phyloP scores from a whole-genome alignment of 1,140 invertebrate species.

The Druon quercuslanigerum region DNA sequence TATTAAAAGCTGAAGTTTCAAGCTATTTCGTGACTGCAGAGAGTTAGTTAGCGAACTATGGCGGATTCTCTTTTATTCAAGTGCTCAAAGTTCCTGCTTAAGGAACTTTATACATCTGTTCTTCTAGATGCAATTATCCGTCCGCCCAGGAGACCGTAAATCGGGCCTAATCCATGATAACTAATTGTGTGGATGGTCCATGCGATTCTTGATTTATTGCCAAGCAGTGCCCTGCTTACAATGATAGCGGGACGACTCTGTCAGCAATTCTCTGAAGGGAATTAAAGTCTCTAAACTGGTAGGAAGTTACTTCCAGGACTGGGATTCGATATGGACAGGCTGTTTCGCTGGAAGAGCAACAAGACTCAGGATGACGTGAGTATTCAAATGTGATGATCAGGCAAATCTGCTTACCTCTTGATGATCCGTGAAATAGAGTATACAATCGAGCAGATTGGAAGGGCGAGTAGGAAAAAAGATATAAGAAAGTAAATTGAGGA shows the following conservation, averaged over 20 bases:
- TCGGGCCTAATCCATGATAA: not conserved
- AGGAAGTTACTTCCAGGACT: not conserved
- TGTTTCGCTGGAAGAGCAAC: conserved; percentile 70
- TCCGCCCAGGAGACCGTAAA: conserved; percentile 5
- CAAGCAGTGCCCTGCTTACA: not conserved
- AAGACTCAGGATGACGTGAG: conserved; percentile 68
- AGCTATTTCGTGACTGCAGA: conserved; percentile 18
- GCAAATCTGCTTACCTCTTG: not conserved
- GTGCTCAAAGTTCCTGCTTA: not conserved
- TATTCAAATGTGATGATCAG: conserved; percentile 38
- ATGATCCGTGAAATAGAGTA: not conserved
- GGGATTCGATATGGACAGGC: conserved; percentile 61
- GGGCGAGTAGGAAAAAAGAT: no score
- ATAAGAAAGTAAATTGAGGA: no score
- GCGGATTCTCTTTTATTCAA: not conserved
- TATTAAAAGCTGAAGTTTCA: conserved; percentile 21
- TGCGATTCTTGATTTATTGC: conserved; percentile 21
- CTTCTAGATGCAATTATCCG: not conserved
- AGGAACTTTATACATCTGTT: not conserved
- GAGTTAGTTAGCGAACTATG: conserved; percentile 18
- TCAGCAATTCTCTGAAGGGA: not conserved
- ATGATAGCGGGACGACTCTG: not conserved
- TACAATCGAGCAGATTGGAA: not conserved
- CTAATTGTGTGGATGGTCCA: conserved; percentile 12
- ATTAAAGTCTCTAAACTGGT: not conserved